Percentiles rank a stretch among this genome's conserved stretches.
Evolutionary conservation across 2,797 vertebrate species (phyloP).

Genomic region (Paguma larvata): DNA sequence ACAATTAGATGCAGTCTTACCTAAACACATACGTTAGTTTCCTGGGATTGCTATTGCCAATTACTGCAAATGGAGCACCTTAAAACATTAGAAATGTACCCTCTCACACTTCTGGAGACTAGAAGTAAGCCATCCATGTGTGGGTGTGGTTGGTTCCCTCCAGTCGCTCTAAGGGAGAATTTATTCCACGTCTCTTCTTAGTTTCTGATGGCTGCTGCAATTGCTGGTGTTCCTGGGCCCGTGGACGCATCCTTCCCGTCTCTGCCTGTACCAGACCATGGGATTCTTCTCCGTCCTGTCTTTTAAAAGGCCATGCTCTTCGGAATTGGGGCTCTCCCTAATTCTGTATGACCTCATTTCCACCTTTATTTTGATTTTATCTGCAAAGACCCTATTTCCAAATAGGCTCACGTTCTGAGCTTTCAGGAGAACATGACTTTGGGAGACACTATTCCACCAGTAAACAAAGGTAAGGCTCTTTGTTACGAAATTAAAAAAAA

Average conservation of each 20-base stretch:
- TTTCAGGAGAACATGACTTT: neutral
- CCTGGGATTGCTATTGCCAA: neutral
- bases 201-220: neutral
- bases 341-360: neutral
- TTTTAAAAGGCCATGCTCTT: neutral
- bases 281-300: neutral
- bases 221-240: neutral
- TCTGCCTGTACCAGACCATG: neutral
- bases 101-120: neutral
- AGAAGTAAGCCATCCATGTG: neutral
- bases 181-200: neutral
- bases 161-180: accelerated
- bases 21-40: neutral
- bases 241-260: accelerated
- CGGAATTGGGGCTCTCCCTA: neutral
- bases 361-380: neutral
- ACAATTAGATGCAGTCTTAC: neutral
- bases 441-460: neutral
- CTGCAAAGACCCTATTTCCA: neutral
- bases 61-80: neutral
- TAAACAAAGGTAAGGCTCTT: neutral
- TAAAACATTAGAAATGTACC: neutral
- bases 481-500: neutral
- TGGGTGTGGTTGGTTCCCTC: neutral
- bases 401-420: neutral